These are phyloP conservation scores for Littorina saxatilis DNA, from an alignment of 1,140 invertebrate species.

Conservation along the genomic window DNA sequence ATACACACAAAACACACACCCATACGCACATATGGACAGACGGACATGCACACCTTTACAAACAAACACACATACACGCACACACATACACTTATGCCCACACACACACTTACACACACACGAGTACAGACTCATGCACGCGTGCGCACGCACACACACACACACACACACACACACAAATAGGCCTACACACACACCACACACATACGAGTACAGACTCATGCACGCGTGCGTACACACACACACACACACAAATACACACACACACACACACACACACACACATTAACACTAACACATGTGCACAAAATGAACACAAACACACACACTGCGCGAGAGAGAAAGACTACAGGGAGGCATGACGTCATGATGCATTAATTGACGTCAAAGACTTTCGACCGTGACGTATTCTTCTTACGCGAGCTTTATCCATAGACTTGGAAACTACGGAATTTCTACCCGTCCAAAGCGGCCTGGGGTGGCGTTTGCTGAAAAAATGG, in stretches of 20 bases:
- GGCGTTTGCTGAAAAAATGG: too few species aligned
- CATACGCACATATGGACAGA: background rate
- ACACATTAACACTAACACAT: background rate
- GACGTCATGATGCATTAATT: too few species aligned
- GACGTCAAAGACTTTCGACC: too few species aligned
- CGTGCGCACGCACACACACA: background rate
- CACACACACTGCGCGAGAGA: too few species aligned
- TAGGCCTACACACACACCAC: background rate
- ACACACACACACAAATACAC: background rate
- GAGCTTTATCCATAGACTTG: too few species aligned
- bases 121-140: background rate
- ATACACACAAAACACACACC: too few species aligned
- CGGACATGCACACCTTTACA: background rate
- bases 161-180: background rate
- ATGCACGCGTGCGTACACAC: background rate
- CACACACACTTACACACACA: background rate
- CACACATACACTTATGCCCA: background rate
- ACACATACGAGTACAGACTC: background rate
- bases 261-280: slow-evolving; percentile 16
- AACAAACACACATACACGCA: background rate
- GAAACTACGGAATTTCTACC: too few species aligned
- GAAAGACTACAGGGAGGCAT: background rate
- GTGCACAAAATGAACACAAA: too few species aligned
- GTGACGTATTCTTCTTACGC: too few species aligned
- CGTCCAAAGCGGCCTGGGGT: too few species aligned